These are phyloP conservation scores for Todiramphus chloris DNA, from an alignment of 2,113 vertebrate species.

Conservation along the genomic window DNA sequence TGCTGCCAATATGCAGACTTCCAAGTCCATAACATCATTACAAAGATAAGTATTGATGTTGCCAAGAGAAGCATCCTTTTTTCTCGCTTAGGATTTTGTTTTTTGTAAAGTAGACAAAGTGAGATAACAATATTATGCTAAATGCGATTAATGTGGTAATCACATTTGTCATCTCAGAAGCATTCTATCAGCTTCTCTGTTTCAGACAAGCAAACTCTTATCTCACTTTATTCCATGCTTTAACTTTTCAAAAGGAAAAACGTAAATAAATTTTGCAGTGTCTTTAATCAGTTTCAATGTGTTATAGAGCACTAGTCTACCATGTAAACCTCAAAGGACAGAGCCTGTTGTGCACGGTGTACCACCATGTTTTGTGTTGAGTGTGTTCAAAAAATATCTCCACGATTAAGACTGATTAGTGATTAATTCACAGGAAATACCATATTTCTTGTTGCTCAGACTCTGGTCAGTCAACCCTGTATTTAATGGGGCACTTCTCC, in stretches of 20 bases:
- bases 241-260: background rate
- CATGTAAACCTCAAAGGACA: background rate
- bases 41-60: slow-evolving; percentile 23
- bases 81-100: background rate
- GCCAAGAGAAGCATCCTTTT: background rate
- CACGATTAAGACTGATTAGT: background rate
- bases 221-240: background rate
- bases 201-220: background rate
- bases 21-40: background rate
- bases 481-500: background rate
- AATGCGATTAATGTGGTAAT: slow-evolving; percentile 48
- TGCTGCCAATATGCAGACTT: background rate
- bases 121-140: slow-evolving; percentile 32
- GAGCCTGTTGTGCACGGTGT: rapidly evolving
- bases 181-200: background rate
- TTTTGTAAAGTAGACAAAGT: slow-evolving; percentile 2
- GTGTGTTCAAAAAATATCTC: background rate
- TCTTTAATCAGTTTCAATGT: background rate
- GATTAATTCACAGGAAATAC: background rate
- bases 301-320: background rate
- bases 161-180: slow-evolving; percentile 5
- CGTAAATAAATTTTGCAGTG: background rate
- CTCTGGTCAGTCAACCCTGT: background rate
- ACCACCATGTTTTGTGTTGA: rapidly evolving
- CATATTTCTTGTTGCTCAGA: background rate